A percentile compares a stretch with the other conserved stretches of the same genome.
These are phyloP conservation scores for Drosophila aff. DNA, from an alignment of 1,140 invertebrate species.

Conservation along the genomic window DNA sequence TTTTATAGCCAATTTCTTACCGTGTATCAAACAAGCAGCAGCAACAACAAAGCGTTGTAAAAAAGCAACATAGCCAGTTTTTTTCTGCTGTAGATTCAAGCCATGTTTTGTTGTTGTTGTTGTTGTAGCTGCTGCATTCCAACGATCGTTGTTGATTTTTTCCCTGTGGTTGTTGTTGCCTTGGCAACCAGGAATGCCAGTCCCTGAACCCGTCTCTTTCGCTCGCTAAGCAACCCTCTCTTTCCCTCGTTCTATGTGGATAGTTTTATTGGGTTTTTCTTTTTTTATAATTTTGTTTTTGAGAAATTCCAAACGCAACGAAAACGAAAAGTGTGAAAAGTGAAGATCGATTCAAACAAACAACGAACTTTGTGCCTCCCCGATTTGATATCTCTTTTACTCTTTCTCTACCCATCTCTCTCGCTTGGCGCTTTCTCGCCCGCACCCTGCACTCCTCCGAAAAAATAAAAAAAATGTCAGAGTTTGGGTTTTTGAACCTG, in stretches of 20 bases:
- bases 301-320: conserved; percentile 74
- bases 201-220: conserved; percentile 15
- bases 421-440: conserved; percentile 14
- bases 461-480: conserved; percentile 23
- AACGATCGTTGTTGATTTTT: conserved; percentile 43
- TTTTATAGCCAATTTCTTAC: conserved; percentile 22
- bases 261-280: conserved; percentile 33
- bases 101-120: conserved; percentile 23
- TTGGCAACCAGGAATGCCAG: conserved; percentile 51
- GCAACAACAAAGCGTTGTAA: conserved; percentile 56
- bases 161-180: conserved; percentile 22
- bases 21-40: conserved; percentile 16
- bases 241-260: conserved; percentile 35
- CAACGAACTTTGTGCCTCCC: conserved; percentile 44
- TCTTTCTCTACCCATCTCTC: conserved; percentile 5
- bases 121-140: conserved; percentile 65
- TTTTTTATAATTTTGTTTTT: conserved; percentile 14
- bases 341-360: conserved; percentile 55
- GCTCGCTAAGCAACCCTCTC: not conserved
- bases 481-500: conserved; percentile 64
- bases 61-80: conserved; percentile 77
- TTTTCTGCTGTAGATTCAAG: conserved; percentile 36
- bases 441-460: conserved; percentile 16
- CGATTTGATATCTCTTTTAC: conserved; percentile 27
- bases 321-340: conserved; percentile 82